Evolutionary conservation across 2,797 vertebrate genomes (phyloP).

Genomic region (Anas acuta): DNA sequence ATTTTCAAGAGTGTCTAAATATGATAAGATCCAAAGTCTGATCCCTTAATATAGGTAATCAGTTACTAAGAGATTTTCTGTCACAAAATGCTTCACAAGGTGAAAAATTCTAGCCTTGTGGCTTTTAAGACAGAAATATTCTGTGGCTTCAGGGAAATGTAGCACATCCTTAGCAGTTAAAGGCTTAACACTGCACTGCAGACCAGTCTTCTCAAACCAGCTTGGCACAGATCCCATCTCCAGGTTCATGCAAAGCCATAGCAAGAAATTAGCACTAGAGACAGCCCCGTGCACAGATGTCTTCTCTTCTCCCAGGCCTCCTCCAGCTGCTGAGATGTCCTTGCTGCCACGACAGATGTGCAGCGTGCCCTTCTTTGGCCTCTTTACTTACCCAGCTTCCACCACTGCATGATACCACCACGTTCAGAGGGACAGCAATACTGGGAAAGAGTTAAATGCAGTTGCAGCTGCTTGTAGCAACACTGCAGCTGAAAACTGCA

Average conservation of each 20-base stretch:
- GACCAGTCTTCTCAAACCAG: background rate
- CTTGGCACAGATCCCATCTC: background rate
- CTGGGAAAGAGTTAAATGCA: background rate
- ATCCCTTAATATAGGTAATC: background rate
- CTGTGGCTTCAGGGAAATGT: background rate
- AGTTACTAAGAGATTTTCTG: background rate
- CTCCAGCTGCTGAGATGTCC: background rate
- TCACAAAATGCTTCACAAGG: background rate
- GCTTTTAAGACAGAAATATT: background rate
- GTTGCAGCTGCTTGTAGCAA: background rate
- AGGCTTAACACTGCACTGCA: background rate
- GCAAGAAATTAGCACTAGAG: background rate
- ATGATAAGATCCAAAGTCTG: background rate
- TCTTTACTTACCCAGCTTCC: background rate
- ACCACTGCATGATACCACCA: background rate
- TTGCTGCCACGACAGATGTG: background rate
- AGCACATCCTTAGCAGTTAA: background rate
- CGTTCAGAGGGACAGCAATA: background rate
- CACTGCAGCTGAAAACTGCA: background rate
- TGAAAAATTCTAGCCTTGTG: background rate
- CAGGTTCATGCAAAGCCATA: background rate
- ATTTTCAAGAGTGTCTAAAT: background rate
- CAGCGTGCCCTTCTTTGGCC: background rate
- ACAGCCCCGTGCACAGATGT: background rate
- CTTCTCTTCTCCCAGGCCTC: background rate